phyloP scores from a whole-genome alignment of 2,113 vertebrate genomes.

The Trachemys scripta region DNA sequence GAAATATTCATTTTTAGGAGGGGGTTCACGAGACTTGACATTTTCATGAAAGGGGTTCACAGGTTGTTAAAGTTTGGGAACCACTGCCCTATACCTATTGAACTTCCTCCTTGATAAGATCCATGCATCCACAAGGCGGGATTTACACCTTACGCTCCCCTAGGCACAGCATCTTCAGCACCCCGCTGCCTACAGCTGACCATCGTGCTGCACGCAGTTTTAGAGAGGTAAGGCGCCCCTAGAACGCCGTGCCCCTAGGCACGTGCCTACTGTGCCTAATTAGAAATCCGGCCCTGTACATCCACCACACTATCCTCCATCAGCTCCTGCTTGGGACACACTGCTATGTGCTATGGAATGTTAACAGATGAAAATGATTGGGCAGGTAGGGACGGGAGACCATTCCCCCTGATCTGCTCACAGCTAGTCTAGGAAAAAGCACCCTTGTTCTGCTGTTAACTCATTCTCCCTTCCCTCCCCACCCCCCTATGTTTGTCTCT shows the following conservation, averaged over 20 bases:
- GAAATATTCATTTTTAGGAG: too few species aligned
- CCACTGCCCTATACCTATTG: neutral
- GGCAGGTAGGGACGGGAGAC: neutral
- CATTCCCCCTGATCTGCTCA: neutral
- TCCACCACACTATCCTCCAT: neutral
- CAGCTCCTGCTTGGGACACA: neutral
- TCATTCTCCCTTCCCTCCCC: neutral
- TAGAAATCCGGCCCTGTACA: too few species aligned
- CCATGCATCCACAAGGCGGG: neutral
- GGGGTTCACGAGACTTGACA: too few species aligned
- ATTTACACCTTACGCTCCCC: too few species aligned
- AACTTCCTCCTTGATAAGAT: neutral
- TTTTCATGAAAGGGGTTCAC: too few species aligned
- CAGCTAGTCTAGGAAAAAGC: neutral
- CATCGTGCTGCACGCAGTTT: too few species aligned
- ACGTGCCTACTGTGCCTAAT: too few species aligned
- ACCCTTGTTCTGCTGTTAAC: neutral
- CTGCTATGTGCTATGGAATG: neutral
- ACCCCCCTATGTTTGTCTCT: neutral
- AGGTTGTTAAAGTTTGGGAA: too few species aligned
- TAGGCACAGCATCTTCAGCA: too few species aligned
- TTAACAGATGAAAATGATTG: neutral
- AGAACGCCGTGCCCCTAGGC: too few species aligned
- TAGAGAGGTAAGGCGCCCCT: too few species aligned
- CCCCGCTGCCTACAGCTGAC: too few species aligned